Percentiles rank a stretch among this genome's conserved stretches.
Evolutionary conservation across 2,797 vertebrate species (phyloP).

Genomic region (Oreortyx pictus): DNA sequence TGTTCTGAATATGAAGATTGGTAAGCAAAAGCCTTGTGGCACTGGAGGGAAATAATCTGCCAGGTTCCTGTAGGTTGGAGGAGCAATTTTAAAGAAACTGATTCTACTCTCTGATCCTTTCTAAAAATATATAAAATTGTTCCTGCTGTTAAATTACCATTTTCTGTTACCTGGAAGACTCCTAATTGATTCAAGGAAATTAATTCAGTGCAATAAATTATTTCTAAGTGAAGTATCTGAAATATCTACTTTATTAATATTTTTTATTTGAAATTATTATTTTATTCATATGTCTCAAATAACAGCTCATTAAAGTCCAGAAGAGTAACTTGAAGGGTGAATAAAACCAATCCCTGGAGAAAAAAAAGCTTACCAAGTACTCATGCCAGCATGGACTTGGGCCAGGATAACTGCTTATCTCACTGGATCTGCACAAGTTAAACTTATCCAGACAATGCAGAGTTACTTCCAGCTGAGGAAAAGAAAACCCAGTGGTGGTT

Average conservation of each 20-base stretch:
- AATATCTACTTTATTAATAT: constrained; percentile 61
- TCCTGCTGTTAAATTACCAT: constrained; percentile 52
- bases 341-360: neutral
- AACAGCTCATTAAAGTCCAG: constrained; percentile 14
- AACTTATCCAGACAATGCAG: neutral
- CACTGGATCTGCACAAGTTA: neutral
- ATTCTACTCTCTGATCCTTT: constrained; percentile 3
- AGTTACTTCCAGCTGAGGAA: neutral
- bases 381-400: neutral
- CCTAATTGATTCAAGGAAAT: constrained; percentile 52
- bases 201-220: constrained; percentile 54
- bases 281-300: constrained; percentile 17
- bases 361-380: neutral
- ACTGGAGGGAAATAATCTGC: neutral
- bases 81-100: constrained; percentile 16
- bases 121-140: constrained; percentile 49
- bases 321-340: neutral
- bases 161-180: constrained; percentile 47
- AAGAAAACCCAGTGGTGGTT: neutral
- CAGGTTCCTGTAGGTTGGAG: neutral
- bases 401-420: neutral
- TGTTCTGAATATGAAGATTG: neutral
- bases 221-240: constrained; percentile 57
- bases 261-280: constrained; percentile 40
- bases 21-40: neutral